A percentile compares a stretch with the other conserved stretches of the same genome.
These are phyloP conservation scores for Sinocyclocheilus anophthalmus DNA, from an alignment of 2,113 vertebrate genomes.

Conservation along the genomic window DNA sequence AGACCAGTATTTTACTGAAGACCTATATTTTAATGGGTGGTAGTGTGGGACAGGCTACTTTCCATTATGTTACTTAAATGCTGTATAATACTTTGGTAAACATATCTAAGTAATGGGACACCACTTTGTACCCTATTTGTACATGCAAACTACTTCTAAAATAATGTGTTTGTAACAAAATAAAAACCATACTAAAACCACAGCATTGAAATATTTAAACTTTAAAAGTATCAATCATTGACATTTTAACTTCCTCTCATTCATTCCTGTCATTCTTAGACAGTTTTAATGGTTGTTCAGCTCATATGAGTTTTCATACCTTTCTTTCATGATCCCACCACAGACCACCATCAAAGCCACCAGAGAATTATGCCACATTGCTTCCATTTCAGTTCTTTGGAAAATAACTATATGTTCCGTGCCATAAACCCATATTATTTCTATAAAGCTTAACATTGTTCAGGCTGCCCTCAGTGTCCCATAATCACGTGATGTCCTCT, in stretches of 20 bases:
- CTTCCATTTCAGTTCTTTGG: neutral
- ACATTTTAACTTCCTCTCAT: neutral
- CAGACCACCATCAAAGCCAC: constrained; percentile 20
- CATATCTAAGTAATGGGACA: too few relatives aligned
- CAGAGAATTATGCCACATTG: constrained; percentile 4
- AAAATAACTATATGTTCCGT: neutral
- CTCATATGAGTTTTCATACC: neutral
- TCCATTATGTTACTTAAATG: too few relatives aligned
- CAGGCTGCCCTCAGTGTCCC: neutral
- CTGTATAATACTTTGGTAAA: too few relatives aligned
- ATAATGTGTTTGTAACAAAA: neutral
- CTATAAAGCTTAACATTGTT: constrained; percentile 3
- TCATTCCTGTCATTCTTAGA: constrained; percentile 10
- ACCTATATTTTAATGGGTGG: too few relatives aligned
- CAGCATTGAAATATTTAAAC: neutral
- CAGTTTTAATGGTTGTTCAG: neutral
- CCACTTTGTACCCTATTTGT: too few relatives aligned
- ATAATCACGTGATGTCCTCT: neutral
- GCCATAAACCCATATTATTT: constrained; percentile 2
- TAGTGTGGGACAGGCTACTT: too few relatives aligned
- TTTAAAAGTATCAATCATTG: neutral
- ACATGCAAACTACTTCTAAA: too few relatives aligned
- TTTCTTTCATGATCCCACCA: constrained; percentile 21
- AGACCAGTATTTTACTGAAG: too few relatives aligned
- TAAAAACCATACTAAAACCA: neutral